Conservation (phyloP, 2,797 vertebrate genomes). For the Poeciliopsis infans region DNA sequence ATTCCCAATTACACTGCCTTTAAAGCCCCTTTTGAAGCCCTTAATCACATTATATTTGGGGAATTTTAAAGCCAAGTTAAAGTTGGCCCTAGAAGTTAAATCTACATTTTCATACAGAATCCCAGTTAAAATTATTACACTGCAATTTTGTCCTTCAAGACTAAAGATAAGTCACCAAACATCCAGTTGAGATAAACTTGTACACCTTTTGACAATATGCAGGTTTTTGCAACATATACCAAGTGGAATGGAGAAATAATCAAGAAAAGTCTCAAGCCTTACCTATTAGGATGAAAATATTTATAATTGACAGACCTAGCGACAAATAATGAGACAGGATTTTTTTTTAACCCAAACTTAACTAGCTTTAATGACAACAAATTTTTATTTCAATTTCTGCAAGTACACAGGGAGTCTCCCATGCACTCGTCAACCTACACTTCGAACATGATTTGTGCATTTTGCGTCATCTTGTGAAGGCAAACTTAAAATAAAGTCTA, state of each 20-base stretch:
- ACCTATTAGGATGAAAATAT: background rate
- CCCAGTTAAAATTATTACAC: background rate
- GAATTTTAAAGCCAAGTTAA: background rate
- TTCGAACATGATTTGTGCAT: constrained; percentile 24
- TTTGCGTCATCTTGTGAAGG: constrained; percentile 18
- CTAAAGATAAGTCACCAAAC: background rate
- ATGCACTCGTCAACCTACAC: background rate
- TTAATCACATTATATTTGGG: background rate
- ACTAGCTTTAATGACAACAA: constrained; percentile 25
- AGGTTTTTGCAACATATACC: background rate
- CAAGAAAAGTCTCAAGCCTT: background rate
- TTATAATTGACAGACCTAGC: background rate
- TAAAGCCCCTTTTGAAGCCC: no score
- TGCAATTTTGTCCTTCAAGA: background rate
- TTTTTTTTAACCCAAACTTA: constrained; percentile 18
- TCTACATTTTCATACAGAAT: background rate
- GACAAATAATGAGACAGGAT: background rate
- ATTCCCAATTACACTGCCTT: no score
- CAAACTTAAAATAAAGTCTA: constrained; percentile 21
- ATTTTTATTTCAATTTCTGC: constrained; percentile 18
- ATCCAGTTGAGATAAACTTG: background rate
- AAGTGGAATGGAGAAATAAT: background rate
- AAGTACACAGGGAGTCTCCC: constrained; percentile 16
- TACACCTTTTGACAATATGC: background rate
- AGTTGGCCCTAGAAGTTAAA: no score